Percentiles rank a stretch among this genome's conserved stretches.
Conservation (phyloP, 2,113 vertebrate species). For the Poeciliopsis retropinna region DNA sequence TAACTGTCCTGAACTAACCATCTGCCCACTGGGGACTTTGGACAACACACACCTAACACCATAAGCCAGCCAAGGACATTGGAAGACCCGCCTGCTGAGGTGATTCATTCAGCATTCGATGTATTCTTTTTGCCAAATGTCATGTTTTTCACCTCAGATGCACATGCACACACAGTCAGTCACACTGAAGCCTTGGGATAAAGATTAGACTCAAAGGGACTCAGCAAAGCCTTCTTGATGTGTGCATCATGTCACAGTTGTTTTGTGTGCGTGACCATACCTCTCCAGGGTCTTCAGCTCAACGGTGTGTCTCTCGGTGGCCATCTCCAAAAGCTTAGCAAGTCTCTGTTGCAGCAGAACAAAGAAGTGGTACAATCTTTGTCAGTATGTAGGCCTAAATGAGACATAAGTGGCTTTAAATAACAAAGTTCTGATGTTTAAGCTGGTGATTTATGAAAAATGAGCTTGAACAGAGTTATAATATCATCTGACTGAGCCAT, state of each 20-base stretch:
- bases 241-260: constrained; percentile 41
- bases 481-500: constrained; percentile 45
- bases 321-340: constrained; percentile 88
- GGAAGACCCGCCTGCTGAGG: constrained; percentile 33
- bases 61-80: constrained; percentile 39
- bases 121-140: constrained; percentile 59
- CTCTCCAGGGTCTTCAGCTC: constrained; percentile 88
- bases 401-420: constrained; percentile 1
- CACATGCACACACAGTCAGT: constrained; percentile 19
- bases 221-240: constrained; percentile 32
- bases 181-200: constrained; percentile 31
- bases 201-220: constrained; percentile 37
- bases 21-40: constrained; percentile 55
- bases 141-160: constrained; percentile 54
- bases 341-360: constrained; percentile 82
- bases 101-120: constrained; percentile 53
- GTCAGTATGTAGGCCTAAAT: constrained; percentile 19
- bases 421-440: constrained; percentile 15
- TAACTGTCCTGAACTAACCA: constrained; percentile 64
- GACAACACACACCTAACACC: constrained; percentile 30
- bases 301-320: constrained; percentile 85
- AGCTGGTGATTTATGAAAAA: constrained; percentile 1
- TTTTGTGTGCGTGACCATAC: constrained; percentile 74
- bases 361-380: constrained; percentile 43
- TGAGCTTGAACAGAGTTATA: constrained; percentile 3